A percentile compares a stretch with the other conserved stretches of the same genome.
phyloP scores from a whole-genome alignment of 2,113 vertebrate genomes.

The Rhagologus leucostigma region DNA sequence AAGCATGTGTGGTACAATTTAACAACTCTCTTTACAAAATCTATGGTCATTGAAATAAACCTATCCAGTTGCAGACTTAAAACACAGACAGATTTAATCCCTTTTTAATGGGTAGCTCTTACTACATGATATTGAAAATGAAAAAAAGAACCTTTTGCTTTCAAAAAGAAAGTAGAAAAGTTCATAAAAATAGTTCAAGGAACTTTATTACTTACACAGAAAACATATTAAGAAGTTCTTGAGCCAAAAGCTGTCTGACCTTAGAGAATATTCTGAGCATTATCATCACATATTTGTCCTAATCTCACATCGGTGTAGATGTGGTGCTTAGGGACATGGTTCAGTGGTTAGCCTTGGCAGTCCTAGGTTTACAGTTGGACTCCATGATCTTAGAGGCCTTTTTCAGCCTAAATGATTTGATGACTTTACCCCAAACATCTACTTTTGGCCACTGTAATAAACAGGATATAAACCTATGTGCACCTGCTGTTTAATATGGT shows the following conservation, averaged over 20 bases:
- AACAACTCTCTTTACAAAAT: background rate
- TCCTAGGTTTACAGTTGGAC: background rate
- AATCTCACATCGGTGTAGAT: background rate
- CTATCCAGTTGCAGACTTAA: background rate
- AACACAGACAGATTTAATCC: background rate
- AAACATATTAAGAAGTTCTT: background rate
- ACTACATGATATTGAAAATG: background rate
- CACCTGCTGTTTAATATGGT: background rate
- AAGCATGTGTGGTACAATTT: background rate
- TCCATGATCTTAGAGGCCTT: background rate
- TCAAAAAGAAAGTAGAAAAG: background rate
- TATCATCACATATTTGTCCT: background rate
- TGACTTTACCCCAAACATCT: background rate
- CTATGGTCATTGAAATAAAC: background rate
- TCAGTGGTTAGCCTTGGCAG: background rate
- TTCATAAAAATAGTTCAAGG: background rate
- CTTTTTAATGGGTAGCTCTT: background rate
- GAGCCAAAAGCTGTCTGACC: background rate
- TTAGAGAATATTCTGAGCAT: background rate
- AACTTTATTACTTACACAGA: background rate
- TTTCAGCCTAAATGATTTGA: accelerated
- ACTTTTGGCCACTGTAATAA: background rate
- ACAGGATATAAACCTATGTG: background rate
- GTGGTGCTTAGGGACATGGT: background rate
- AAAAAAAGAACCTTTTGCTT: background rate